These are phyloP conservation scores for Camponotus vicinus DNA, from an alignment of 1,140 invertebrate species.

Conservation along the genomic window DNA sequence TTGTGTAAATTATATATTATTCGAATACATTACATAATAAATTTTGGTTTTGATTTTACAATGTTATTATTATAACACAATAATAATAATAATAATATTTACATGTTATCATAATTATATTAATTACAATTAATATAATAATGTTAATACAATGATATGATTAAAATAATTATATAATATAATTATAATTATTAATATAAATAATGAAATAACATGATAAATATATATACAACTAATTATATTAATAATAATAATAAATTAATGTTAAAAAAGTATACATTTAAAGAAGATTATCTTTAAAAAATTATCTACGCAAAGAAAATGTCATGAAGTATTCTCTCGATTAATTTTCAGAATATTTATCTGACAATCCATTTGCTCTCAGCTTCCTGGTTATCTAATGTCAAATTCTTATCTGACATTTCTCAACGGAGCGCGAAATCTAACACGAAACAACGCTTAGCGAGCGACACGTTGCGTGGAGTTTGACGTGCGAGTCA, in stretches of 20 bases:
- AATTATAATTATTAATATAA: no score
- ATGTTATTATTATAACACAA: not conserved
- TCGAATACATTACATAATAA: no score
- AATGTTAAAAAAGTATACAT: not conserved
- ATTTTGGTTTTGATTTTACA: no score
- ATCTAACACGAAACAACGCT: slow-evolving; percentile 42
- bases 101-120: no score
- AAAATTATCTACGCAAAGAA: not conserved
- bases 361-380: not conserved
- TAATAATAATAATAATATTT: no score
- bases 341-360: not conserved
- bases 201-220: no score
- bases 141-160: no score
- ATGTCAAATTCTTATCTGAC: slow-evolving; percentile 20
- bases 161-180: no score
- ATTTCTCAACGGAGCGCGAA: slow-evolving; percentile 29
- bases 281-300: not conserved
- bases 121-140: no score
- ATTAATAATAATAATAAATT: slow-evolving; percentile 7
- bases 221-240: no score
- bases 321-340: not conserved
- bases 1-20: no score
- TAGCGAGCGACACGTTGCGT: slow-evolving; percentile 27
- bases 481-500: slow-evolving; percentile 15
- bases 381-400: slow-evolving; percentile 24